Evolutionary conservation across 2,797 vertebrate genomes (phyloP).

Genomic region (Tapera naevia): DNA sequence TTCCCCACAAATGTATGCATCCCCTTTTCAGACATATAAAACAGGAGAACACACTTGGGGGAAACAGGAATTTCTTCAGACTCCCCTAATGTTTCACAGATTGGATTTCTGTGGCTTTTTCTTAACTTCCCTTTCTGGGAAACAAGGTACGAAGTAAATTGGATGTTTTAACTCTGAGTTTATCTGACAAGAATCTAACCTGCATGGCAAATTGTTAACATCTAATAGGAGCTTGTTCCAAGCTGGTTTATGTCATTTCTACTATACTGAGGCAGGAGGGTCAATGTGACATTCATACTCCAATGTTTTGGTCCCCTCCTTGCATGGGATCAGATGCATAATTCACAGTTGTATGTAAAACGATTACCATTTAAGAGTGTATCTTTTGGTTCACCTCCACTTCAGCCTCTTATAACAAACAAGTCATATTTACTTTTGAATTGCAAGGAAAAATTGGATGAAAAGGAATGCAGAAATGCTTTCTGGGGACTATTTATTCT

Average conservation of each 20-base stretch:
- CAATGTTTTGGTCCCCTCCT: not conserved
- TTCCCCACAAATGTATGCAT: slow-evolving; percentile 62
- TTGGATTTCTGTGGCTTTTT: slow-evolving; percentile 74
- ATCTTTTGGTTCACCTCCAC: slow-evolving; percentile 46
- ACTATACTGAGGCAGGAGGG: not conserved
- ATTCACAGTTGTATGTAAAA: slow-evolving; percentile 42
- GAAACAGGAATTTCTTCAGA: slow-evolving; percentile 73
- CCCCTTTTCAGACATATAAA: slow-evolving; percentile 77
- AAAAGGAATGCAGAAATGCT: slow-evolving; percentile 43
- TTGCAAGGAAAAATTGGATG: slow-evolving; percentile 14
- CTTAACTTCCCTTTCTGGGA: slow-evolving; percentile 72
- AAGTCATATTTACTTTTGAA: slow-evolving; percentile 36
- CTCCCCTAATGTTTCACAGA: slow-evolving; percentile 73
- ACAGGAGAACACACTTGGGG: slow-evolving; percentile 79
- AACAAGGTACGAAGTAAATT: slow-evolving; percentile 69
- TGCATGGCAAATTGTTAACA: slow-evolving; percentile 49
- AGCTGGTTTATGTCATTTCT: slow-evolving; percentile 46
- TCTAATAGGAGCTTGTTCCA: slow-evolving; percentile 53
- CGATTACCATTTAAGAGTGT: not conserved
- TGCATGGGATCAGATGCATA: slow-evolving; percentile 11
- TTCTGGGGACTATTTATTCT: slow-evolving; percentile 48
- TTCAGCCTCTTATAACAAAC: slow-evolving; percentile 11
- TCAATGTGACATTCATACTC: not conserved
- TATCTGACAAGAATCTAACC: slow-evolving; percentile 69
- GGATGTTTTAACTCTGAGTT: slow-evolving; percentile 59